Evolutionary conservation across 2,888 invertebrate species (phyloP).

Genomic region (Micoletzkya japonica): DNA sequence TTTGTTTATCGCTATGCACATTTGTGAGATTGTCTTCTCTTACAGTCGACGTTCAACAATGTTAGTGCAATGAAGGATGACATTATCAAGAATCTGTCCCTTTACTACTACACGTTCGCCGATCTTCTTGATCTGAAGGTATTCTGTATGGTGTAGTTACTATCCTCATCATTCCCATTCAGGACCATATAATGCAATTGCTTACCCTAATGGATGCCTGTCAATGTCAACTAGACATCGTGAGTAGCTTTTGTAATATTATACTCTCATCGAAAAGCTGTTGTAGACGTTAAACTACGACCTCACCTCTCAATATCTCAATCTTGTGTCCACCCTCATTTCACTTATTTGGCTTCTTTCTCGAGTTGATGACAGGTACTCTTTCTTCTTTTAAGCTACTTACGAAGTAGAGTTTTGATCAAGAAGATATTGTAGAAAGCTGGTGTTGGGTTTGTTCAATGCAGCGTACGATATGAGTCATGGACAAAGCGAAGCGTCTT

Average conservation of each 20-base stretch:
- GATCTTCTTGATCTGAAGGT: constrained; percentile 91
- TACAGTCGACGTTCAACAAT: constrained; percentile 72
- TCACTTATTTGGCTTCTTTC: constrained; percentile 96
- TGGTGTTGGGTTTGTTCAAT: constrained; percentile 84
- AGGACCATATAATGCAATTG: constrained; percentile 69
- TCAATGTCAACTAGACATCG: constrained; percentile 88
- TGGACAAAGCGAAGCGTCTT: constrained; percentile 74
- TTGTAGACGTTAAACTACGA: constrained; percentile 85
- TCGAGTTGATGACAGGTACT: constrained; percentile 94
- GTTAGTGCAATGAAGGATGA: constrained; percentile 86
- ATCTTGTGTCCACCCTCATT: constrained; percentile 89
- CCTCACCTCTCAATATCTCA: constrained; percentile 89
- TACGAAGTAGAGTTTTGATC: not conserved
- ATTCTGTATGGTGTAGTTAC: not conserved
- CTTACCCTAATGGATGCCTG: constrained; percentile 92
- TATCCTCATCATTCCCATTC: constrained; percentile 40
- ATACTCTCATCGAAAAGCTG: not conserved
- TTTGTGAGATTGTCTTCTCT: constrained; percentile 9
- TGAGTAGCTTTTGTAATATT: constrained; percentile 64
- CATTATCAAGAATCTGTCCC: constrained; percentile 89
- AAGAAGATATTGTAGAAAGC: constrained; percentile 71
- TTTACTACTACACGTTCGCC: constrained; percentile 98
- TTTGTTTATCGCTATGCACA: constrained; percentile 46
- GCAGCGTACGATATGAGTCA: constrained; percentile 95
- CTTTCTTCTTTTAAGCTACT: constrained; percentile 71